Evolutionary conservation across 2,113 vertebrate genomes (phyloP).

Genomic region (Leptobrachium leishanense): DNA sequence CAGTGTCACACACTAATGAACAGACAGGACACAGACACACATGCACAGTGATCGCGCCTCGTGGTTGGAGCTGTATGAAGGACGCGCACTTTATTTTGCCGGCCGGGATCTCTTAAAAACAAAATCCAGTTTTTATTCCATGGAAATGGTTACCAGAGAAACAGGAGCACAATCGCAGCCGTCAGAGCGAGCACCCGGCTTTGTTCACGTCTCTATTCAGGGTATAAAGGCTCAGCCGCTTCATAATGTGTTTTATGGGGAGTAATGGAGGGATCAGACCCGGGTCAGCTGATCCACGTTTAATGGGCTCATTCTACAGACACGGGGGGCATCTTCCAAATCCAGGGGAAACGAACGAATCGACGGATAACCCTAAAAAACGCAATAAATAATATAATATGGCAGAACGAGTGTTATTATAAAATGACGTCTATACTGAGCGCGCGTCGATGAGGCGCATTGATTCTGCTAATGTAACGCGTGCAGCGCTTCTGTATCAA

Average conservation of each 20-base stretch:
- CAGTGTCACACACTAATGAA: too few relatives aligned
- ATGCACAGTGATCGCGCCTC: too few relatives aligned
- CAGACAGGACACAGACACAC: too few relatives aligned
- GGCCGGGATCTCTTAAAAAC: slow-evolving; percentile 6
- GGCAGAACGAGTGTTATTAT: too few relatives aligned
- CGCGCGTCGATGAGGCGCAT: too few relatives aligned
- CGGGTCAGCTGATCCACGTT: neutral
- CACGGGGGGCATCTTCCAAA: neutral
- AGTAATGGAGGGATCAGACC: neutral
- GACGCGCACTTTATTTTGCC: slow-evolving; percentile 5
- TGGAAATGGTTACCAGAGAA: slow-evolving; percentile 41
- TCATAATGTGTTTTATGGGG: neutral
- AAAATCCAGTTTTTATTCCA: slow-evolving; percentile 3
- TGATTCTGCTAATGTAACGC: too few relatives aligned
- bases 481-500: too few relatives aligned
- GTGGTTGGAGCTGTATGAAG: neutral
- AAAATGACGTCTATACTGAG: too few relatives aligned
- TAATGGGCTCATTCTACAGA: neutral
- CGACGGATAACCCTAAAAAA: too few relatives aligned
- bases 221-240: neutral
- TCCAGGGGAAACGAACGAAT: too few relatives aligned
- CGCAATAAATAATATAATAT: too few relatives aligned
- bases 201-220: neutral
- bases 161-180: slow-evolving; percentile 10
- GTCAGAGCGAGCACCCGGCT: neutral